These are phyloP conservation scores for Mus minutoides DNA, from an alignment of 2,797 vertebrate species.

Conservation along the genomic window DNA sequence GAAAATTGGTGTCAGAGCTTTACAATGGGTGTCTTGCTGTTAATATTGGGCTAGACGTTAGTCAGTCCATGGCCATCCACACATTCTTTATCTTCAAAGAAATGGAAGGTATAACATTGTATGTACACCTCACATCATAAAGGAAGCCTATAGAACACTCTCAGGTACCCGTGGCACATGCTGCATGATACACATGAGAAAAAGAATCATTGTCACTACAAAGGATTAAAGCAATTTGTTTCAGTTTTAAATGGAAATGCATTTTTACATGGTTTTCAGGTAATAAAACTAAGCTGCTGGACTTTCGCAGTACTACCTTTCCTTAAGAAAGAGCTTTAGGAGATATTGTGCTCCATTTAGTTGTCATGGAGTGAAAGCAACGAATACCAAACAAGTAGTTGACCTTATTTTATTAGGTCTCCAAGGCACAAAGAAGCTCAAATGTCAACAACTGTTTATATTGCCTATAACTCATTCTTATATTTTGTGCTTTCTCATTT, in stretches of 20 bases:
- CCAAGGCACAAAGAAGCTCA: conserved; percentile 3
- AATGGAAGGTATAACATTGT: background rate
- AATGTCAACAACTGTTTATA: background rate
- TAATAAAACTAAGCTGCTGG: background rate
- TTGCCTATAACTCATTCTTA: background rate
- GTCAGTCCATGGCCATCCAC: too few relatives aligned
- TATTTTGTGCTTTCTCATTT: conserved; percentile 25
- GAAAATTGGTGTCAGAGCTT: background rate
- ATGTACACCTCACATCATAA: background rate
- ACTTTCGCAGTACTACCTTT: background rate
- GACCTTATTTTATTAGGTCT: conserved; percentile 18
- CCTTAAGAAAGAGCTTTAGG: background rate
- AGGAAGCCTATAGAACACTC: background rate
- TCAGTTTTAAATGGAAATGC: background rate
- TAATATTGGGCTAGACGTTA: background rate
- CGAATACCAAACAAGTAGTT: conserved; percentile 9
- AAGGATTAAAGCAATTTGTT: background rate
- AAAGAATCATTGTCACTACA: background rate
- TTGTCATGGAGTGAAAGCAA: background rate
- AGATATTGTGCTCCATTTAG: background rate
- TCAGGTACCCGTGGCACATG: background rate
- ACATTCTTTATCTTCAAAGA: too few relatives aligned
- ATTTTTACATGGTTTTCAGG: background rate
- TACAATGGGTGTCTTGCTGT: background rate
- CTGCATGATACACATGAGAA: background rate